Conservation (phyloP, 2,113 vertebrate species). For the Sitta europaea region DNA sequence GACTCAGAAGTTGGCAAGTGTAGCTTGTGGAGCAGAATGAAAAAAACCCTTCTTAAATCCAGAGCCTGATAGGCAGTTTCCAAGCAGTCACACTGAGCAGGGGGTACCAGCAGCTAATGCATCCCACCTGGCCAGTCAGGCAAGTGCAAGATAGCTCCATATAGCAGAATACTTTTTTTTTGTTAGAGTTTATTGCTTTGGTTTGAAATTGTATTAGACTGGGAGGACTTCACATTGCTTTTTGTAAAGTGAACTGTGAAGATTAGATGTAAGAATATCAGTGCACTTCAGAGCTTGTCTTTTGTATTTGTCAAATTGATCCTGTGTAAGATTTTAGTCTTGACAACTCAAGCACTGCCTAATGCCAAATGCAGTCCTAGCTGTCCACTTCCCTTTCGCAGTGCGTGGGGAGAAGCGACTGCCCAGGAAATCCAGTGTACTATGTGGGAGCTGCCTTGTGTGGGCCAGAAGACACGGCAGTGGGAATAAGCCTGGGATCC, state of each 20-base stretch:
- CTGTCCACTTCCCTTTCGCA: background rate
- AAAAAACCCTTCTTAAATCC: background rate
- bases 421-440: background rate
- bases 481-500: background rate
- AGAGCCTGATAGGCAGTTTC: background rate
- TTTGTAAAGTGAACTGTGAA: background rate
- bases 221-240: background rate
- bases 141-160: background rate
- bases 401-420: rapidly evolving
- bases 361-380: background rate
- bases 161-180: background rate
- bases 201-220: background rate
- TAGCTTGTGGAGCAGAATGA: background rate
- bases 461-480: rapidly evolving
- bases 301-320: background rate
- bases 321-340: background rate
- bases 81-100: background rate
- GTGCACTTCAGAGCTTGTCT: background rate
- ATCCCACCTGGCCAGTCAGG: background rate
- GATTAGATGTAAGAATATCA: background rate
- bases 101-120: background rate
- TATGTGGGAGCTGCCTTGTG: background rate
- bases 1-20: background rate
- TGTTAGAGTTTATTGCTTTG: background rate
- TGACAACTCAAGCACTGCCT: background rate